These are phyloP conservation scores for Ptyas mucosa DNA, from an alignment of 2,113 vertebrate genomes.

Conservation along the genomic window DNA sequence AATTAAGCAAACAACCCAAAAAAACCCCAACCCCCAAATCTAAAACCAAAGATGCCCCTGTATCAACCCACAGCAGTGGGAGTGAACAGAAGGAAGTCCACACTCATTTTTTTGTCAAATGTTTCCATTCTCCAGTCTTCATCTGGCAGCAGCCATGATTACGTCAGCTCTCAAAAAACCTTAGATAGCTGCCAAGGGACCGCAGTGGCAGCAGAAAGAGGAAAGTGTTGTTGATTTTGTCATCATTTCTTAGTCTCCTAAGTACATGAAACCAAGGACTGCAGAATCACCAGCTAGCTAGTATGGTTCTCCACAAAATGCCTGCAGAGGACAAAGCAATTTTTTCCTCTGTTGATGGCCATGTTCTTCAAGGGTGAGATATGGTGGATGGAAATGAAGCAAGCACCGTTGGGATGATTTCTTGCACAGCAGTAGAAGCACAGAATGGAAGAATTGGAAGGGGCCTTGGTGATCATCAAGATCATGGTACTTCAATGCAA, in stretches of 20 bases:
- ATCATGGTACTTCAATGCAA: background rate
- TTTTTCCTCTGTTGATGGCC: background rate
- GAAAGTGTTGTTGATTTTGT: background rate
- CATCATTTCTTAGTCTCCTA: background rate
- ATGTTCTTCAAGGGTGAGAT: background rate
- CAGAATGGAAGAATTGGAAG: background rate
- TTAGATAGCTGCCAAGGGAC: background rate
- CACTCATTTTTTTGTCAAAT: background rate
- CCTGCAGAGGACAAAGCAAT: background rate
- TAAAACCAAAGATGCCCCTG: background rate
- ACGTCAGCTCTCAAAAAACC: background rate
- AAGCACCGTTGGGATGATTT: background rate
- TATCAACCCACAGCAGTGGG: background rate
- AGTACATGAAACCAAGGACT: background rate
- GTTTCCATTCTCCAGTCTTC: background rate
- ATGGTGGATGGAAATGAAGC: background rate
- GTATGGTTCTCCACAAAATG: background rate
- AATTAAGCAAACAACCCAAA: background rate
- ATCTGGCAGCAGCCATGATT: background rate
- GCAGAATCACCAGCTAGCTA: background rate
- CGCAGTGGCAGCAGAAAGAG: background rate
- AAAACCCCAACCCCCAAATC: too few relatives aligned
- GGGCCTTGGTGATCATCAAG: background rate
- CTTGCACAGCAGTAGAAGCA: background rate
- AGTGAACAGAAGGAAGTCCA: background rate